Evolutionary conservation across 2,797 vertebrate species (phyloP).

Genomic region (Paedocypris micromegethes): DNA sequence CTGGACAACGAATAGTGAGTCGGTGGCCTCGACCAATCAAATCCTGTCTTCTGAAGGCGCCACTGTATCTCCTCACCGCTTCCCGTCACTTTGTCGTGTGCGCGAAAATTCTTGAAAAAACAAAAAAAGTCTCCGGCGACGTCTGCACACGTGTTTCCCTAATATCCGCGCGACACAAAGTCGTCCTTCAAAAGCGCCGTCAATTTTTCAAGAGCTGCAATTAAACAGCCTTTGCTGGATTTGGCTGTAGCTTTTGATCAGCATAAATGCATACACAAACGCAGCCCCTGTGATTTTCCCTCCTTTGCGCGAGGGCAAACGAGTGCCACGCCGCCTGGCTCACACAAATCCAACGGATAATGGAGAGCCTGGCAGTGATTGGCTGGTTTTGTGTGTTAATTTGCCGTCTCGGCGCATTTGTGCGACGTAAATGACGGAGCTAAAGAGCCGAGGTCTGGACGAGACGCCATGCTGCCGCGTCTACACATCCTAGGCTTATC

Average conservation of each 20-base stretch:
- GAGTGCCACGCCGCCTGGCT: conserved; percentile 33
- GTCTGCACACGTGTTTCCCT: conserved; percentile 63
- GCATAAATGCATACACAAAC: conserved; percentile 58
- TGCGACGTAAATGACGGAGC: no score
- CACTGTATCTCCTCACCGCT: conserved; percentile 4
- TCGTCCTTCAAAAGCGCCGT: conserved; percentile 65
- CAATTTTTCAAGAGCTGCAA: conserved; percentile 67
- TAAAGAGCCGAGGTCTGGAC: no score
- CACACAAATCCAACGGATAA: conserved; percentile 25
- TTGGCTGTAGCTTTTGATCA: conserved; percentile 57
- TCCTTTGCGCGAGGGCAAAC: conserved; percentile 35
- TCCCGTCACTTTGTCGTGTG: conserved; percentile 55
- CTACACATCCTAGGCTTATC: no score
- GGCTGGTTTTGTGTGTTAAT: conserved; percentile 1
- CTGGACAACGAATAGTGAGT: not conserved
- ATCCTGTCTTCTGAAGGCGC: conserved; percentile 28
- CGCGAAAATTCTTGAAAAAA: not conserved
- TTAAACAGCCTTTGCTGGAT: conserved; percentile 63
- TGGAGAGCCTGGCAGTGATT: conserved; percentile 27
- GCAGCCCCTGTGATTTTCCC: conserved; percentile 30
- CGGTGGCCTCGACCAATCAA: conserved; percentile 29
- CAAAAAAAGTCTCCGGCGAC: conserved; percentile 60
- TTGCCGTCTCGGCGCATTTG: no score
- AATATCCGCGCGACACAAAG: conserved; percentile 61
- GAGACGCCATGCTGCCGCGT: no score